Conservation (phyloP, 2,888 invertebrate species). For the Endotricha flammealis region DNA sequence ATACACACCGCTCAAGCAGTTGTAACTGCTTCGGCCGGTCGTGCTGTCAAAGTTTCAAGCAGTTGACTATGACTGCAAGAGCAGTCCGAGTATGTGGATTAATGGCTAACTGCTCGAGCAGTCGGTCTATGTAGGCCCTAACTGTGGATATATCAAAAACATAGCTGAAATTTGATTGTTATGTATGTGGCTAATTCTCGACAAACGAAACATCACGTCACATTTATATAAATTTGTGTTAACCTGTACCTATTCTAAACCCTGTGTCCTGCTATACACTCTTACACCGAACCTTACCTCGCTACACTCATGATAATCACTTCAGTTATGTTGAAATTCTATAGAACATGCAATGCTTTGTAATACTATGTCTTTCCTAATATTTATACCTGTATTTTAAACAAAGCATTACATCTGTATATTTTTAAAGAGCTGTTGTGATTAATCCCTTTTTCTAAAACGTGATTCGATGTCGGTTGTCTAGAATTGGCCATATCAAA, state of each 20-base stretch:
- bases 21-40: too few relatives aligned
- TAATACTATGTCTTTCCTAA: constrained; percentile 20
- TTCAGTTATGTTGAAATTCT: constrained; percentile 61
- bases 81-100: too few relatives aligned
- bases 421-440: constrained; percentile 15
- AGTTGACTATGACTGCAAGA: too few relatives aligned
- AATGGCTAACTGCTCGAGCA: too few relatives aligned
- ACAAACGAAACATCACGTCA: constrained; percentile 48
- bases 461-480: constrained; percentile 72
- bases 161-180: constrained; percentile 73
- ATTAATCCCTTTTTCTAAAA: constrained; percentile 44
- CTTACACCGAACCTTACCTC: constrained; percentile 21
- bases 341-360: constrained; percentile 38
- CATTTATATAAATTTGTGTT: constrained; percentile 11
- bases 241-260: constrained; percentile 9
- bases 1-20: too few relatives aligned
- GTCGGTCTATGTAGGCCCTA: too few relatives aligned
- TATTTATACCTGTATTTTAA: constrained; percentile 10
- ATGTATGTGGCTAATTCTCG: constrained; percentile 73
- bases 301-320: constrained; percentile 70
- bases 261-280: constrained; percentile 21
- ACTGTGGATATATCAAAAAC: too few relatives aligned
- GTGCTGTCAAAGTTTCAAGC: constrained; percentile 6
- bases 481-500: constrained; percentile 87
- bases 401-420: constrained; percentile 23